Conservation (phyloP, 2,797 vertebrate genomes). For the Emydoidea blandingii region DNA sequence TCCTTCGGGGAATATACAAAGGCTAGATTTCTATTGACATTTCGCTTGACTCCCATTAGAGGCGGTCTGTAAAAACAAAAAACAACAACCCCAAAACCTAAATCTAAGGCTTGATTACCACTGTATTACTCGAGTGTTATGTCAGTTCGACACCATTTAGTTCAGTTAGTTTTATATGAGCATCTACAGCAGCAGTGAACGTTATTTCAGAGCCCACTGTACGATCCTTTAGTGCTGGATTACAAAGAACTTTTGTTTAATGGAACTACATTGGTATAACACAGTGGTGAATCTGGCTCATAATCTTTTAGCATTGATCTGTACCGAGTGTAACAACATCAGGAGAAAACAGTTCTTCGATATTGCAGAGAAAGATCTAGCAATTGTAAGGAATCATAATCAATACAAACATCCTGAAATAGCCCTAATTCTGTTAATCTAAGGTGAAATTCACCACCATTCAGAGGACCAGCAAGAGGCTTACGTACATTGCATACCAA, state of each 20-base stretch:
- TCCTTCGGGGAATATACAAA: neutral
- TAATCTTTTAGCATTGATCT: constrained; percentile 14
- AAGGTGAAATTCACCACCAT: fast-evolving
- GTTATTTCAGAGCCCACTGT: neutral
- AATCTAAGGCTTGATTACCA: constrained; percentile 37
- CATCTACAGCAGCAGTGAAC: neutral
- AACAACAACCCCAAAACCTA: neutral
- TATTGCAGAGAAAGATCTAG: neutral
- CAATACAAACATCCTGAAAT: neutral
- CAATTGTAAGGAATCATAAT: neutral
- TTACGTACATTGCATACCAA: neutral
- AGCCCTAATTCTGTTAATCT: fast-evolving
- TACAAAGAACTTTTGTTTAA: constrained; percentile 40
- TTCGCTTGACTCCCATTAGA: fast-evolving
- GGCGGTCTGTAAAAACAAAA: neutral
- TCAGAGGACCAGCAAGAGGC: fast-evolving
- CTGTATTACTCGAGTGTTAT: neutral
- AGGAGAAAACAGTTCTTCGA: constrained; percentile 30
- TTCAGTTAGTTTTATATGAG: constrained; percentile 34
- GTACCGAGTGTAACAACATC: neutral
- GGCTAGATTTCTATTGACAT: neutral
- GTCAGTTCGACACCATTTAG: neutral
- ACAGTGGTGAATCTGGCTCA: neutral
- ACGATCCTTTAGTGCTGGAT: constrained; percentile 24
- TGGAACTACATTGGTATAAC: neutral